Percentiles rank a stretch among this genome's conserved stretches.
Conservation (phyloP, 2,888 invertebrate genomes). For the Mythimna lalbum region DNA sequence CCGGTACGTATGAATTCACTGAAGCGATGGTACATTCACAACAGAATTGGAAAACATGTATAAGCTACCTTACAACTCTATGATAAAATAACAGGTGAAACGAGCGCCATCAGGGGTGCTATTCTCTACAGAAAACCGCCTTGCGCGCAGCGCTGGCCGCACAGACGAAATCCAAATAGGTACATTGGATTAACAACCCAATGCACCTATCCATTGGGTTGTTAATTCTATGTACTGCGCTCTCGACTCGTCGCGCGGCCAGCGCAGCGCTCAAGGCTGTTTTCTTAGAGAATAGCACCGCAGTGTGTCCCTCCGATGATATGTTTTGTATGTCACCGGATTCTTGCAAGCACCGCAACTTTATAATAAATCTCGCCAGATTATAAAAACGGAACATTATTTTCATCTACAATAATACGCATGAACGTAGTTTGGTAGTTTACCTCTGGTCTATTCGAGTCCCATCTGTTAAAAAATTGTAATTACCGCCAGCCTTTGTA, state of each 20-base stretch:
- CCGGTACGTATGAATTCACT: slow-evolving; percentile 7
- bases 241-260: no score
- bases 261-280: no score
- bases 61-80: neutral
- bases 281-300: no score
- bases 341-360: neutral
- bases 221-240: no score
- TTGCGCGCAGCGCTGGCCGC: no score
- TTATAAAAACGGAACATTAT: neutral
- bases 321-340: slow-evolving; percentile 8
- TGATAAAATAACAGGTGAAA: neutral
- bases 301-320: slow-evolving; percentile 3
- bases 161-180: no score
- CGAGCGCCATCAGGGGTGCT: neutral
- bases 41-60: neutral
- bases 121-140: no score
- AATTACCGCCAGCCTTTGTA: neutral
- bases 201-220: no score
- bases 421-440: neutral
- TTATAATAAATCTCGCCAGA: neutral
- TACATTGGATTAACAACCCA: no score
- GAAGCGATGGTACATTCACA: neutral
- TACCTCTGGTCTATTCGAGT: neutral
- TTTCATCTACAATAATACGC: neutral
- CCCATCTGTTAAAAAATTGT: neutral